These are phyloP conservation scores for Philhelius pedissequus DNA, from an alignment of 2,888 invertebrate genomes.

Conservation along the genomic window DNA sequence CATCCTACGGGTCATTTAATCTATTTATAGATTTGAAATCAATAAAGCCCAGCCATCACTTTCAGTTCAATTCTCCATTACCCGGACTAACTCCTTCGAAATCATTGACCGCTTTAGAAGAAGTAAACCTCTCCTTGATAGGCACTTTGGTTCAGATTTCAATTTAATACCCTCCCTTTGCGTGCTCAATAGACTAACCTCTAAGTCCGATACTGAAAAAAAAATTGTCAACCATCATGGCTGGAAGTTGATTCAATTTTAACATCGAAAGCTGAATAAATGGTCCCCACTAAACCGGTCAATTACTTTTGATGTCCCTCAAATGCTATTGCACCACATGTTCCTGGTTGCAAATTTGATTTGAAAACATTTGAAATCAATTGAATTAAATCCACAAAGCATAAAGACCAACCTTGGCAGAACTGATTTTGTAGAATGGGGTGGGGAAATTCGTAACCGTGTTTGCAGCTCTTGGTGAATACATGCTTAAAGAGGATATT, in stretches of 20 bases:
- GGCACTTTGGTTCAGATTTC: conserved; percentile 31
- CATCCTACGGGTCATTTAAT: background rate
- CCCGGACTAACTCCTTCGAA: background rate
- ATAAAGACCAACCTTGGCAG: background rate
- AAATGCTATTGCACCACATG: conserved; percentile 46
- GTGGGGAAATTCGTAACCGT: background rate
- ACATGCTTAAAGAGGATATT: background rate
- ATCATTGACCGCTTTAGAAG: conserved; percentile 37
- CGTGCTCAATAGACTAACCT: background rate
- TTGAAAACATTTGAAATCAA: background rate
- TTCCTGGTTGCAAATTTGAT: conserved; percentile 7
- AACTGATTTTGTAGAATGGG: background rate
- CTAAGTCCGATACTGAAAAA: conserved; percentile 12
- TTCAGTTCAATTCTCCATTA: conserved; percentile 3
- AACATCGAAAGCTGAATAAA: conserved; percentile 4
- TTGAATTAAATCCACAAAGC: conserved; percentile 14
- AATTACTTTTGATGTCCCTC: conserved; percentile 34
- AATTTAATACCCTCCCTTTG: conserved; percentile 7
- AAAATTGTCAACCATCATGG: conserved; percentile 40
- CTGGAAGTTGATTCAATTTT: background rate
- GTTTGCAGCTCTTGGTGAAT: background rate
- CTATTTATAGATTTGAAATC: background rate
- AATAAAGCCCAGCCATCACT: conserved; percentile 40
- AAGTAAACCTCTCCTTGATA: conserved; percentile 28
- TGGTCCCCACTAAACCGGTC: conserved; percentile 43